phyloP scores from a whole-genome alignment of 2,888 invertebrate species.

The Thalpophila matura region DNA sequence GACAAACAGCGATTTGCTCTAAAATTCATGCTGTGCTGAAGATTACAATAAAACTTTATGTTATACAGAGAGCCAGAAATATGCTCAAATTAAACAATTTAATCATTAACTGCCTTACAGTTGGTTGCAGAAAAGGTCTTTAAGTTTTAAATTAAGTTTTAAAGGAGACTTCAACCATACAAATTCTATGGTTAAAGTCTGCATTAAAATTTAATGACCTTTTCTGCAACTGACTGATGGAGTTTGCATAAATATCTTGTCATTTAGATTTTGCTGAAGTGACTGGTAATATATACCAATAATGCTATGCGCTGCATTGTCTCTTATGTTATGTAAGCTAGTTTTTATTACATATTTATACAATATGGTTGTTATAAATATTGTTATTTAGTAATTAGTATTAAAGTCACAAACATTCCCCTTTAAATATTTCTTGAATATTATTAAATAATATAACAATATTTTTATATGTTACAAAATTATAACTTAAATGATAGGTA shows the following conservation, averaged over 20 bases:
- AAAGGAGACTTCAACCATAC: no score
- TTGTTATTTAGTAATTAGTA: not conserved
- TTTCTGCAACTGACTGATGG: not conserved
- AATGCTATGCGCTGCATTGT: conserved; percentile 24
- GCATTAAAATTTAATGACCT: not conserved
- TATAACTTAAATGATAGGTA: not conserved
- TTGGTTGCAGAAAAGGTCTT: no score
- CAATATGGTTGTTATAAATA: conserved; percentile 3
- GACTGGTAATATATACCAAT: not conserved
- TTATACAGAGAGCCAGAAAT: not conserved
- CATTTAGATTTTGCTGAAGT: not conserved
- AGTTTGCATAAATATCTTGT: not conserved
- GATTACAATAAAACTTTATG: not conserved
- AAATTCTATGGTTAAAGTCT: not conserved
- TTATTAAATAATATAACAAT: not conserved
- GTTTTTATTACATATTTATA: not conserved
- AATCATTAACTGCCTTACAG: no score
- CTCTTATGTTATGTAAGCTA: conserved; percentile 4
- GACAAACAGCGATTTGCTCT: conserved; percentile 15
- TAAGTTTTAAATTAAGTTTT: no score
- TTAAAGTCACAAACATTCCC: not conserved
- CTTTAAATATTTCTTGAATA: not conserved
- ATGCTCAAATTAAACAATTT: no score
- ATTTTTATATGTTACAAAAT: not conserved
- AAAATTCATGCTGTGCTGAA: conserved; percentile 4